These are phyloP conservation scores for Fistularia tabacaria DNA, from an alignment of 2,797 vertebrate species.

Conservation along the genomic window DNA sequence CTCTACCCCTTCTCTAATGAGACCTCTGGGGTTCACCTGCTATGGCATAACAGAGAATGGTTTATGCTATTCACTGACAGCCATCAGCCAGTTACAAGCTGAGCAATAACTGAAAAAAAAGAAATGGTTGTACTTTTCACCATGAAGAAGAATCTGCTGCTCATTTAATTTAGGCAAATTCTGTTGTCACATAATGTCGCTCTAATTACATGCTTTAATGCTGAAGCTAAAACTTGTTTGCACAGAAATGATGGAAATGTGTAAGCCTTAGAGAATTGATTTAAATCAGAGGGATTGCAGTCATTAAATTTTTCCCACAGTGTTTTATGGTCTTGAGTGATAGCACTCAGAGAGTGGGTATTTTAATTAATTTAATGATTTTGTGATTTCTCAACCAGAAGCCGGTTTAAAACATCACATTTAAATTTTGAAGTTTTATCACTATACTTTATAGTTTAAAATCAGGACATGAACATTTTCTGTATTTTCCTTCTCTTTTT, in stretches of 20 bases:
- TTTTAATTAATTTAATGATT: slow-evolving; percentile 36
- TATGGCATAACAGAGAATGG: slow-evolving; percentile 48
- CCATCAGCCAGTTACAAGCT: slow-evolving; percentile 23
- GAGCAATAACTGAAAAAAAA: slow-evolving; percentile 10
- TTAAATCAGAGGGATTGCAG: slow-evolving; percentile 31
- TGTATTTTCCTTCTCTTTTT: too few relatives aligned
- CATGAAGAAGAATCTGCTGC: slow-evolving; percentile 23
- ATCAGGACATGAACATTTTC: too few relatives aligned
- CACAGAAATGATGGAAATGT: slow-evolving; percentile 42
- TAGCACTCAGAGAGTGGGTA: not conserved
- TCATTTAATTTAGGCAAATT: slow-evolving; percentile 26
- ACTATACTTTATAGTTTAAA: too few relatives aligned
- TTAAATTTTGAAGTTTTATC: not conserved
- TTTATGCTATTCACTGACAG: slow-evolving; percentile 38
- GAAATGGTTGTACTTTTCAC: slow-evolving; percentile 3
- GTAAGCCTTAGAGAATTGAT: slow-evolving; percentile 31
- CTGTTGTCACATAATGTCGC: slow-evolving; percentile 15
- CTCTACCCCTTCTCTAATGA: slow-evolving; percentile 64
- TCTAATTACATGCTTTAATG: slow-evolving; percentile 45
- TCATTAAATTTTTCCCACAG: slow-evolving; percentile 33
- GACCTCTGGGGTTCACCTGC: slow-evolving; percentile 61
- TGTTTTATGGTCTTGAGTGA: slow-evolving; percentile 22
- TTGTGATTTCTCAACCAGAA: slow-evolving; percentile 23
- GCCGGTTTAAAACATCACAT: slow-evolving; percentile 5
- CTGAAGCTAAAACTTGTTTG: slow-evolving; percentile 37